Base-by-base conservation (phyloP, 30 jellyfish, hydroid and myxozoan species). In the Turritopsis dohrnii region DNA sequence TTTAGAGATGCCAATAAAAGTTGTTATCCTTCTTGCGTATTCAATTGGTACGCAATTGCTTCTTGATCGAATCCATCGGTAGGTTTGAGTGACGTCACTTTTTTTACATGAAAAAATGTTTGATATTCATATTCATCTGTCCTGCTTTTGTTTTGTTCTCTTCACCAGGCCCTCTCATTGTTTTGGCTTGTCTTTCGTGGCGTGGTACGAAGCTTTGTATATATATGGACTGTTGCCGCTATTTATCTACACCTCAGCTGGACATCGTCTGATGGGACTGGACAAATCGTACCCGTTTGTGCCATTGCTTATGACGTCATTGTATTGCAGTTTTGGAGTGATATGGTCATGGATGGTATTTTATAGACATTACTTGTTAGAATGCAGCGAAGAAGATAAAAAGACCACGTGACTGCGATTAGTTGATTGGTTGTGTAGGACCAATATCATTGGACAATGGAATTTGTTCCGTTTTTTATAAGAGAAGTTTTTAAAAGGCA, bases 221-320 rank as follows among this genome's bases (percentile, higher is more conserved):
- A 74, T 92, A 54, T 88, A 88, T 89, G 96, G 98, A 27, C 86
- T 87, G 23, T 53, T 84, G 24, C 95, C 96, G 3, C 72, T 92
- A 25, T 89, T 69, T 76, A 29, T 92, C 1, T 92, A 92, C 83
- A 84, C 93, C 73, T 77, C 83, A 53, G 75, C 86, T 52, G 88
- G 95, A 76, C 98, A 92, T 79, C n/a, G 83, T 26, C 28, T 82
- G 60, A 1, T 85, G 72, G 96, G 88, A 25, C 52, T 82, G 28
- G 80, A 75, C 20, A 17, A 65, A 21, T 71, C 84, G 52, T 90
- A 84, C 19, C 95, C 96, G 28, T 92, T 92, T 77, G 24, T 92
- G 1, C 96, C 98, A 71, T 79, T 92, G 83, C 79, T 92, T 93
- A 25, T 92, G 77, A 92, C 95, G 76, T 92, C 98, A 28, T 82